phyloP scores from a whole-genome alignment of 2,888 invertebrate genomes.

The Phalera bucephala region DNA sequence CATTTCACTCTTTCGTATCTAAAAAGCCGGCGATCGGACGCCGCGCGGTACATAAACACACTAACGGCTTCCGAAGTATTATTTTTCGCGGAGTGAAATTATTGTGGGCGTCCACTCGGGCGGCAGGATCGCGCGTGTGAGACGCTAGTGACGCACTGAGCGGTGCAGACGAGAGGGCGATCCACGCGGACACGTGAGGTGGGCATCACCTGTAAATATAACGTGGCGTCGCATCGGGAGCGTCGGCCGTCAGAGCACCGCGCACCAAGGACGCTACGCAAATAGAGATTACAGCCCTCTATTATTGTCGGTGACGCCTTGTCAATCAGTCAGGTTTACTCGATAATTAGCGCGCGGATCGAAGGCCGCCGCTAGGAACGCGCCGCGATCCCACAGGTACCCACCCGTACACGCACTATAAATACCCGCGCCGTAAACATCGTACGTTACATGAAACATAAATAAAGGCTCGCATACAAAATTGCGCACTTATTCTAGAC shows the following conservation, averaged over 20 bases:
- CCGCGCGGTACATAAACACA: conserved; percentile 63
- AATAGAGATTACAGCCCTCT: conserved; percentile 52
- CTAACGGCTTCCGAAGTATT: conserved; percentile 64
- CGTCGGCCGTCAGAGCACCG: conserved; percentile 32
- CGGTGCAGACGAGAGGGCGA: conserved; percentile 48
- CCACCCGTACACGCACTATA: conserved; percentile 36
- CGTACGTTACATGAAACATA: too few relatives aligned
- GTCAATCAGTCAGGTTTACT: conserved; percentile 63
- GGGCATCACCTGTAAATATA: conserved; percentile 70
- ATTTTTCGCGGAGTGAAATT: conserved; percentile 62
- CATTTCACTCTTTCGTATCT: conserved; percentile 46
- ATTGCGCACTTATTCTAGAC: too few relatives aligned
- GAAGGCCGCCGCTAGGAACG: conserved; percentile 46
- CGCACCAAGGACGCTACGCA: conserved; percentile 41
- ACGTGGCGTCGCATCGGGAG: conserved; percentile 22
- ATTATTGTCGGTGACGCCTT: conserved; percentile 55
- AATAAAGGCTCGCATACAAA: conserved; percentile 27
- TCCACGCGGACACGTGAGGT: conserved; percentile 50
- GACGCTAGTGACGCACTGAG: conserved; percentile 56
- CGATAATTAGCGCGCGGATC: conserved; percentile 55
- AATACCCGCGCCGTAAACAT: conserved; percentile 31
- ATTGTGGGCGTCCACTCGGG: conserved; percentile 63
- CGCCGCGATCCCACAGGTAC: conserved; percentile 51
- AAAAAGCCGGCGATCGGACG: conserved; percentile 48
- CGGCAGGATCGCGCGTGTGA: conserved; percentile 51